Evolutionary conservation across 2,113 vertebrate species (phyloP), one percentile per base, ranked within the genome.

Genomic region (Alouatta palliata): DNA sequence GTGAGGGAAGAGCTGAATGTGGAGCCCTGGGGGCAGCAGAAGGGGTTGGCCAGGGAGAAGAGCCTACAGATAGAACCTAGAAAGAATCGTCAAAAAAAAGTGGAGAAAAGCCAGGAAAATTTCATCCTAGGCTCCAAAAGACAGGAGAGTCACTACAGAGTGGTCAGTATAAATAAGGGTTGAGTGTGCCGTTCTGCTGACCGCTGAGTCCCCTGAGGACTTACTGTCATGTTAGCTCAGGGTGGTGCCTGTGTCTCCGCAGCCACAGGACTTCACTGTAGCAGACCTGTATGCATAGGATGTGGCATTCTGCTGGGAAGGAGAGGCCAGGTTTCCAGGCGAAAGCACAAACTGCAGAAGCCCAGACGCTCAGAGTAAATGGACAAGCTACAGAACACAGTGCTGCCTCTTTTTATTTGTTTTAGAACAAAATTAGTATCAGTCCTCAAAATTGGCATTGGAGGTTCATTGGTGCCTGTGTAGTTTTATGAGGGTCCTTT

Each of bases 321-420:
- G 10, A 6, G 54, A 52, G 25, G n/a, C 73, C 85, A 47, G 13
- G n/a, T 61, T 47, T 87, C 71, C 47, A 68, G 64, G 73, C 0
- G 0, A 70, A 56, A 86, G 14, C 0, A 30, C 16, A 45, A 37
- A 37, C 43, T 77, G 25, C 43, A 12, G 54, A 76, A 49, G n/a
- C 37, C 14, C 56, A 20, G 86, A 17, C 9, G 0, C n/a, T 25
- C 35, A 40, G 64, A 61, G 27, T 27, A 25, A 23, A 47, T 56
- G 17, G 43, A 21, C 17, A 0, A 7, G 2, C 8, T 54, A 6
- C 54, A 1, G 14, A 2, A 23, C 1, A 14, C 13, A 52, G 37
- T 3, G 6, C 71, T 40, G 37, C 37, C 43, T 75, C 37, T 47
- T 21, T 68, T 25, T 25, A 19, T 77, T 76, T 45, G 19, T 49